Evolutionary conservation across 2,888 invertebrate genomes (phyloP).

Genomic region (Pyrrhosoma nymphula): DNA sequence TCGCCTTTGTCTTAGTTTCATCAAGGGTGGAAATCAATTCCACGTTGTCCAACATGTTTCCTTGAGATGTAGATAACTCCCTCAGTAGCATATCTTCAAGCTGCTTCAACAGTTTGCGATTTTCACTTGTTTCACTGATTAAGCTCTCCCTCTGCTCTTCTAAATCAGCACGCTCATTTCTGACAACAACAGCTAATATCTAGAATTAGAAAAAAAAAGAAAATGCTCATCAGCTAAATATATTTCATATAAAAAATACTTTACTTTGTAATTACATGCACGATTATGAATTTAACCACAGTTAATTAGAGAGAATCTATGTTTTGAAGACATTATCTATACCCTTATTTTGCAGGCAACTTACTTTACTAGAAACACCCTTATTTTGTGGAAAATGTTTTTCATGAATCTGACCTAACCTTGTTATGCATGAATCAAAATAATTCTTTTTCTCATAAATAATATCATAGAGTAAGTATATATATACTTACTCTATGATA

Average conservation of each 20-base stretch:
- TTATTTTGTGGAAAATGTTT: no score
- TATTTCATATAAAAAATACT: no score
- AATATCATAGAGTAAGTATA: no score
- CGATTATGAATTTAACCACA: no score
- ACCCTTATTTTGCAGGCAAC: no score
- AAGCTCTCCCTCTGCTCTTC: constrained; percentile 92
- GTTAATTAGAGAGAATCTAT: no score
- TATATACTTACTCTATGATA: no score
- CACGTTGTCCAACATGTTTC: constrained; percentile 95
- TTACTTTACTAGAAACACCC: no score
- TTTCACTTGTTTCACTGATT: constrained; percentile 91
- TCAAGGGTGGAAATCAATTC: constrained; percentile 92
- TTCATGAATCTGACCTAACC: no score
- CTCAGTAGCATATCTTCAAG: constrained; percentile 91
- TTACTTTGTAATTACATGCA: not conserved
- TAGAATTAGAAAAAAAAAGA: constrained; percentile 53
- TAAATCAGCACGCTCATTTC: constrained; percentile 91
- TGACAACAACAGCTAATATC: constrained; percentile 85
- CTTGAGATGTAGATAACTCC: constrained; percentile 91
- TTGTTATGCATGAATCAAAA: no score
- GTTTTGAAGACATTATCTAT: no score
- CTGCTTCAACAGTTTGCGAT: constrained; percentile 90
- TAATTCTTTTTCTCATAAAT: no score
- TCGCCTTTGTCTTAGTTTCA: constrained; percentile 92
- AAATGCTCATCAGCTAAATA: constrained; percentile 47